Evolutionary conservation across 1,140 invertebrate species (phyloP), one percentile per base, ranked within the genome.

Genomic region (Gerris buenoi): DNA sequence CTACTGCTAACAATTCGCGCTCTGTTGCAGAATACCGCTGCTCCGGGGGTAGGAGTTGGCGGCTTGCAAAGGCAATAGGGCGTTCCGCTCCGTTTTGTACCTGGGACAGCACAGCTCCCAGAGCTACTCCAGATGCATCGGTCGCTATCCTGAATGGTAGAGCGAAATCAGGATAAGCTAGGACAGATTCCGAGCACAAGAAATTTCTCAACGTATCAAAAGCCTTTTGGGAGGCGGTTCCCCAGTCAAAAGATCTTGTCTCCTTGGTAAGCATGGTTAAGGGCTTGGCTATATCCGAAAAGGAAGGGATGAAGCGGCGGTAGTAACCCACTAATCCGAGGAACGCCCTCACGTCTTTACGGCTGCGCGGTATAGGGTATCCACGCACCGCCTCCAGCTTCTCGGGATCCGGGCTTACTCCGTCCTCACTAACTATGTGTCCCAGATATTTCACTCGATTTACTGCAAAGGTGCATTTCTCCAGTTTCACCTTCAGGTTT

Each of bases 291-390:
- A 75, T 63, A 2, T 46, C 65, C 0, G 76, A 71, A 65, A 76
- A 79, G 33, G 76, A 70, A 0, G 65, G 58, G 0, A 77, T 70
- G 65, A 79, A 78, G 0, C 72, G 33, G 0, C 76, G 64, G 68
- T 79, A 79, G 71, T 76, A 81, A 1, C 74, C 72, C 1, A 72
- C 70, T 27, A 82, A 69, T 1, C 81, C 80, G 1, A 82, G 57
- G 68, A 83, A 81, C 27, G 72, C 25, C 60, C 77, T 68, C 0
- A 82, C 27, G 57, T 79, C 73, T 56, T 76, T 74, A 2, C 72
- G 65, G 67, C 68, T 76, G 60, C 65, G 72, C 10, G 77, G 77
- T 22, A 25, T 63, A 1, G 74, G 73, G 66, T 74, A 74, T 29
- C 76, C 64, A 23, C 68, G 27, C 25, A 80, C 75, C 2, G 76